Evolutionary conservation across 2,888 invertebrate genomes (phyloP).

Genomic region (Prostheceraeus crozeri): DNA sequence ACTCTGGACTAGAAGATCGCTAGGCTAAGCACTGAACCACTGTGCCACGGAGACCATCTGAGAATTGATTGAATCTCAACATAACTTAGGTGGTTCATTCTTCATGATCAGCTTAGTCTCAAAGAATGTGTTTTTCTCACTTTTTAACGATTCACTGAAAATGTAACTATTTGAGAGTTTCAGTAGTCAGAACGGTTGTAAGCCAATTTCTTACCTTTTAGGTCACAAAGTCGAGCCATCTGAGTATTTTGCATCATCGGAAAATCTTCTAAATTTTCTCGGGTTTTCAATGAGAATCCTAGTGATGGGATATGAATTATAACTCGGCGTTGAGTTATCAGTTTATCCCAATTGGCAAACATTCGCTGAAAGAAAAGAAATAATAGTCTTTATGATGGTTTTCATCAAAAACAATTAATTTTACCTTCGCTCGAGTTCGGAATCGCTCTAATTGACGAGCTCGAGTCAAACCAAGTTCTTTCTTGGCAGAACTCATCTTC

Average conservation of each 20-base stretch:
- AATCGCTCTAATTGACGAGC: conserved; percentile 50
- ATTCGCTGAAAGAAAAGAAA: conserved; percentile 27
- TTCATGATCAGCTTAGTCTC: too few relatives aligned
- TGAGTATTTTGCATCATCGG: conserved; percentile 53
- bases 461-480: conserved; percentile 48
- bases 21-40: too few relatives aligned
- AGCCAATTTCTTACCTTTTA: conserved; percentile 47
- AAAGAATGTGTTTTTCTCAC: too few relatives aligned
- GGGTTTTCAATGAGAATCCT: conserved; percentile 50
- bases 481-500: conserved; percentile 51
- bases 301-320: conserved; percentile 56
- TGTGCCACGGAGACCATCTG: too few relatives aligned
- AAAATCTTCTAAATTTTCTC: conserved; percentile 51
- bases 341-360: conserved; percentile 47
- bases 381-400: neutral
- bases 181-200: too few relatives aligned
- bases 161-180: too few relatives aligned
- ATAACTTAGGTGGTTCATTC: too few relatives aligned
- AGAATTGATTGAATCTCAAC: too few relatives aligned
- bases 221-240: conserved; percentile 55
- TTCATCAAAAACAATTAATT: conserved; percentile 15
- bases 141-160: too few relatives aligned
- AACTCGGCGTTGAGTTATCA: conserved; percentile 49
- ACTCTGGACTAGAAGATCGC: too few relatives aligned
- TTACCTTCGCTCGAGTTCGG: conserved; percentile 45